phyloP scores from a whole-genome alignment of 2,113 vertebrate genomes.

The Nesoenas mayeri region DNA sequence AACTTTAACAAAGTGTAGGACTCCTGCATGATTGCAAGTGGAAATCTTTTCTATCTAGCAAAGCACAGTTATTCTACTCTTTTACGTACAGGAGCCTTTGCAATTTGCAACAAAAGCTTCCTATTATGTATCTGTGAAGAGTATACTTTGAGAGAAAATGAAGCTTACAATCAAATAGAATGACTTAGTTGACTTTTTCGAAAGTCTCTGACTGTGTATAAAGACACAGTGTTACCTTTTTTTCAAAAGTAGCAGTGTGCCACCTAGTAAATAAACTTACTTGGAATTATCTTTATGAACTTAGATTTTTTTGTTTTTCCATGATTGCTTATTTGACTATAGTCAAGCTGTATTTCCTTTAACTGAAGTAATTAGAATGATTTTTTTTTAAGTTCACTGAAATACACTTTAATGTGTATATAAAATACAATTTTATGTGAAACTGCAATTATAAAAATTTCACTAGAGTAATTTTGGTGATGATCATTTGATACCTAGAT shows the following conservation, averaged over 20 bases:
- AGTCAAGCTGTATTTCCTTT: not conserved
- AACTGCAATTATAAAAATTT: not conserved
- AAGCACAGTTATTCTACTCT: not conserved
- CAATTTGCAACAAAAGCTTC: not conserved
- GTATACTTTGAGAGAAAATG: not conserved
- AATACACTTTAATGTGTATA: not conserved
- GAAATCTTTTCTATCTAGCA: not conserved
- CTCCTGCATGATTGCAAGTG: not conserved
- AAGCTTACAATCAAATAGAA: not conserved
- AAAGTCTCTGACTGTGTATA: not conserved
- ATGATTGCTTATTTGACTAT: not conserved
- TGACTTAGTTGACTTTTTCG: not conserved
- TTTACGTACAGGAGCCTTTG: not conserved
- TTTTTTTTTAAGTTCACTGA: not conserved
- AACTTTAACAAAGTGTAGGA: not conserved
- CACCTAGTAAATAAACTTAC: not conserved
- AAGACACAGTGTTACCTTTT: not conserved
- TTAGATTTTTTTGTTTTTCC: not conserved
- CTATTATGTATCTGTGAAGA: not conserved
- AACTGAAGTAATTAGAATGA: not conserved
- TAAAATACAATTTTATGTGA: not conserved
- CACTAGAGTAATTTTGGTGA: not conserved
- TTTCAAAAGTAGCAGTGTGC: not conserved
- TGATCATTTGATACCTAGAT: not conserved
- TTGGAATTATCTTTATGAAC: not conserved